Percentiles rank a stretch among this genome's conserved stretches.
Evolutionary conservation across 2,113 vertebrate genomes (phyloP).

Genomic region (Colossoma macropomum): DNA sequence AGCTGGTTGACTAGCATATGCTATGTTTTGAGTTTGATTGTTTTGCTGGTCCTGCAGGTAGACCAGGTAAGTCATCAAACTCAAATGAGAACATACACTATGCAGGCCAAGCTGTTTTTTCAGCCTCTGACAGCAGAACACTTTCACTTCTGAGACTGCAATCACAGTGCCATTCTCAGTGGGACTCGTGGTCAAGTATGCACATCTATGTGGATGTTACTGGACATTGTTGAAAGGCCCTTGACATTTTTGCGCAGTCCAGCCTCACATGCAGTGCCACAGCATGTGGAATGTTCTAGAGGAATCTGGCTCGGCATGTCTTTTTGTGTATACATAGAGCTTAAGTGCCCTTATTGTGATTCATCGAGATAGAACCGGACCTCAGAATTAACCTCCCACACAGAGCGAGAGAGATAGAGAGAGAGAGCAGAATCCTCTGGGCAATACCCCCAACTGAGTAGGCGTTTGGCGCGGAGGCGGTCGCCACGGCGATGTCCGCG

Average conservation of each 20-base stretch:
- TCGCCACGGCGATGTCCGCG: constrained; percentile 43
- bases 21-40: too few relatives aligned
- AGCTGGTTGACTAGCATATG: too few relatives aligned
- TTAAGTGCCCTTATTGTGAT: background rate
- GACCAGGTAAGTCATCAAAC: too few relatives aligned
- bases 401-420: background rate
- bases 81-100: too few relatives aligned
- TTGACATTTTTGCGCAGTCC: background rate
- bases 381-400: background rate
- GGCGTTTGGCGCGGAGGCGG: constrained; percentile 33
- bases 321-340: background rate
- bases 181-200: background rate
- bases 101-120: too few relatives aligned
- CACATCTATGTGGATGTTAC: background rate
- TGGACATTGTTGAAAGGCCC: background rate
- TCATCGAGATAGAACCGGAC: background rate
- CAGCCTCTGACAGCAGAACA: too few relatives aligned
- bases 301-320: background rate
- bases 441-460: constrained; percentile 17
- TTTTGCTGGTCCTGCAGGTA: too few relatives aligned
- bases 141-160: too few relatives aligned
- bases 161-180: too few relatives aligned
- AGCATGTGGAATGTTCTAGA: background rate
- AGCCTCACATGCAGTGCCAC: background rate
- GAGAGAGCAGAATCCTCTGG: background rate